Evolutionary conservation across 2,113 vertebrate genomes (phyloP), one percentile per base, ranked within the genome.

Genomic region (Nannobrachium achirus): DNA sequence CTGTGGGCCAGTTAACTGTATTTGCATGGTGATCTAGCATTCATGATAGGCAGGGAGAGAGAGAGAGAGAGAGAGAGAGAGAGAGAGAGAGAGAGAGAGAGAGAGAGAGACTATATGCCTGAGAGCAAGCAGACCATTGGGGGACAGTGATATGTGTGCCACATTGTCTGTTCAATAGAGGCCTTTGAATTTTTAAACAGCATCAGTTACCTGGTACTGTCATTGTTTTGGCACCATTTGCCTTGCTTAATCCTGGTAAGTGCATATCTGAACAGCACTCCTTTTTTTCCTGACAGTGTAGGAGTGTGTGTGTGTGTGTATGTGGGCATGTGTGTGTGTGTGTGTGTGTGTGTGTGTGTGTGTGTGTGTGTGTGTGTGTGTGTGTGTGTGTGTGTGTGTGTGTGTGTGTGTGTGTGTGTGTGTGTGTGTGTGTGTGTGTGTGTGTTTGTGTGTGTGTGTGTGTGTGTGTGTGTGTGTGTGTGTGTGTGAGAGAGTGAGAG

Each of bases 121-220:
- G 56, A 68, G 48, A 78, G 70, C 71, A 73, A 69, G 62, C 72
- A 80, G 64, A 78, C 71, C 64, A 74, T 50, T 73, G 73, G 73
- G 66, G 86, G 63, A 65, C 69, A 53, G 80, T 80, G 84, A 87
- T 80, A 78, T 84, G 80, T 85, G 85, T 88, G 89, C 86, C 86
- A 85, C 86, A 80, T 46, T 83, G 87, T 86, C 83, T 87, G 86
- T 81, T 89, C 90, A 90, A 87, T 91, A 84, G 71, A 84, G 74
- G 86, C 83, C 87, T 80, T 74, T 92, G 87, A 80, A 91, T 93
- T 82, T 92, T 92, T 93, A 91, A 93, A 90, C 86, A 89, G 89
- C 88, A 90, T 91, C 88, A 66, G 88, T 93, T 93, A 87, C 90
- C 84, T 88, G 78, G 73, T 77, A 84, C 84, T 84, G 89, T 73